These are phyloP conservation scores for Girardia tigrina DNA, from an alignment of 2,888 invertebrate species.

Conservation along the genomic window DNA sequence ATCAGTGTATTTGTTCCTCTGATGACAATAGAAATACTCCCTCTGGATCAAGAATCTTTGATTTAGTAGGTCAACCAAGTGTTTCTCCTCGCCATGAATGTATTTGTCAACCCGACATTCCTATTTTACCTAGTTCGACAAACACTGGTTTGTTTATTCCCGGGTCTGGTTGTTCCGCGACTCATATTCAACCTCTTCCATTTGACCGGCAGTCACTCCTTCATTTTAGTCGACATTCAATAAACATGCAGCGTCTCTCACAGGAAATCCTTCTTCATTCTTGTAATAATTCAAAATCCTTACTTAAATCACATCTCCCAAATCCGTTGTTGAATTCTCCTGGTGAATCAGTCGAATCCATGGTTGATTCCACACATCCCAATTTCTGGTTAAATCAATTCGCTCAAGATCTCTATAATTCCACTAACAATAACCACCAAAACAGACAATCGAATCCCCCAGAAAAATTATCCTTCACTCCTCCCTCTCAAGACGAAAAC, in stretches of 20 bases:
- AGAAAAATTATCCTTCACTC: neutral
- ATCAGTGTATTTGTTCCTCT: neutral
- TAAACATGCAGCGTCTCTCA: constrained; percentile 35
- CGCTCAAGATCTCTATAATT: neutral
- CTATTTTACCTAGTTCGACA: neutral
- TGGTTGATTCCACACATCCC: neutral
- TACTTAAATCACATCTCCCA: neutral
- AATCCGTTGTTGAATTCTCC: neutral
- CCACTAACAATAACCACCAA: neutral
- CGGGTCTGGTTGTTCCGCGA: neutral
- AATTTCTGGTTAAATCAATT: neutral
- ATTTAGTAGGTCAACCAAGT: neutral
- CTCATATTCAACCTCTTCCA: constrained; percentile 7
- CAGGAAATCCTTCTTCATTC: constrained; percentile 35
- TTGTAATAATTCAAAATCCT: neutral
- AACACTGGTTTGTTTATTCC: neutral
- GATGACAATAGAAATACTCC: neutral
- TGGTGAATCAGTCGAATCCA: neutral
- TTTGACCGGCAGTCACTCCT: constrained; percentile 25
- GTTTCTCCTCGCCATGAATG: neutral
- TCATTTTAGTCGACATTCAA: constrained; percentile 34
- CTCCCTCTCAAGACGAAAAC: neutral
- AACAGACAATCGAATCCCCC: neutral
- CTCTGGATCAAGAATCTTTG: neutral
- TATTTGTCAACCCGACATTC: neutral